Evolutionary conservation across 1,140 invertebrate genomes (phyloP), one percentile per base, ranked within the genome.

Genomic region (Scaptomyza graminum): DNA sequence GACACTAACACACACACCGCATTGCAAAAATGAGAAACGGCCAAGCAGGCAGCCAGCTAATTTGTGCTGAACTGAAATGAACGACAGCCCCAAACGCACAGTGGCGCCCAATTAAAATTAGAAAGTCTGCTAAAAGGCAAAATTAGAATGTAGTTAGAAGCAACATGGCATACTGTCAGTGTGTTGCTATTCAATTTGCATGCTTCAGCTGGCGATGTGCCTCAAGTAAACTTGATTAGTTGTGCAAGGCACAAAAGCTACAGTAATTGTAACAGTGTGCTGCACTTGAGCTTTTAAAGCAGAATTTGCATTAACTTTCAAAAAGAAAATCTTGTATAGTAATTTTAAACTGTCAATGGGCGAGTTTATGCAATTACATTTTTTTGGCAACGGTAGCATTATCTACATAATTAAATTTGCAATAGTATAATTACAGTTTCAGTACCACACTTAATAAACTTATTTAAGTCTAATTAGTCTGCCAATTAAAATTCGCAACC

Each of bases 21-120:
- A 65, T 22, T 22, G 54, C 68, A 71, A 66, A 71, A 71, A 62
- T 74, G 72, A 59, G 44, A 69, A 62, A 59, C 67, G 71, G 46
- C 47, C 51, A n/a, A 52, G 49, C 67, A 52, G 79, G 62, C 70
- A 51, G 74, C 82, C 66, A 51, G 74, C 82, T 84, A 84, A 84
- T 84, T 84, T 85, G 77, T 49, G 68, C 74, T 22, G 18, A 69
- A 59, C 52, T 62, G 54, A 44, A 78, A 66, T 80, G 74, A 82
- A 72, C 57, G 61, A 44, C 28, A 56, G 56, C 57, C 76, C 22
- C 39, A 0, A 9, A 34, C 31, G 50, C 49, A 74, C 69, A 74
- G 76, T 77, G 74, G 65, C 63, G 54, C 31, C 11, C 39, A 67
- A 52, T 52, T 37, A 57, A 57, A 57, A 1, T 22, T 5, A 57